Base-by-base conservation (phyloP, 1,140 invertebrate genomes). In the Macrosteles quadrilineatus region DNA sequence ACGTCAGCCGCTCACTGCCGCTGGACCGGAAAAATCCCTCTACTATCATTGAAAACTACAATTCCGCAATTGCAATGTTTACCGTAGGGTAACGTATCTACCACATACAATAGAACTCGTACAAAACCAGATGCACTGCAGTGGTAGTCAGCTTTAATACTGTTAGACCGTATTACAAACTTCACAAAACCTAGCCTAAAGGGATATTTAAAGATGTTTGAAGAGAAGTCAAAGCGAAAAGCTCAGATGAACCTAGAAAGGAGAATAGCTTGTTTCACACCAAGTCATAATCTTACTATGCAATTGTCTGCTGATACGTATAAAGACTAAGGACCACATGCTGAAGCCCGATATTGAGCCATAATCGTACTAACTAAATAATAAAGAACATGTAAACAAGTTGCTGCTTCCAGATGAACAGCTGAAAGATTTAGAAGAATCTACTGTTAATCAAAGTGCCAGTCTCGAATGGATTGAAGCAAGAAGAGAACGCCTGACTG, bases 81-180 rank as follows among this genome's bases (percentile, higher is more conserved):
- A 67, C 68, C 69, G 70, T 66, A 11, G 71, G 72, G 17, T 72
- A 73, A 50, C 6, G 72, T 21, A 47, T 72, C 12, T 72, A 73
- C 40, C 69, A 43, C 27, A 14, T 31, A 45, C 50, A 45, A 67
- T 69, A 67, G 14, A 27, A 43, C 25, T 72, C 70, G 0, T 73
- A 73, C 63, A 36, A 59, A 47, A 36, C 6, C n/a, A 55, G 72
- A 50, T 68, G 65, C 47, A 1, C 64, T 29, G 72, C 70, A 4
- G 72, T 71, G 4, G 72, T 73, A 36, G 71, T 73, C 23, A 67
- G 47, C 14, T 55, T 70, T 32, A 72, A 72, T 36, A 71, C 68
- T 27, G 68, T 36, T 53, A 63, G 19, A 11, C 68, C 40, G 17
- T 23, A 21, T 2, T 59, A 59, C 59, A 47, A 45, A 63, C 36